Base-by-base conservation (phyloP, 2,113 vertebrate species). In the Eublepharis macularius region DNA sequence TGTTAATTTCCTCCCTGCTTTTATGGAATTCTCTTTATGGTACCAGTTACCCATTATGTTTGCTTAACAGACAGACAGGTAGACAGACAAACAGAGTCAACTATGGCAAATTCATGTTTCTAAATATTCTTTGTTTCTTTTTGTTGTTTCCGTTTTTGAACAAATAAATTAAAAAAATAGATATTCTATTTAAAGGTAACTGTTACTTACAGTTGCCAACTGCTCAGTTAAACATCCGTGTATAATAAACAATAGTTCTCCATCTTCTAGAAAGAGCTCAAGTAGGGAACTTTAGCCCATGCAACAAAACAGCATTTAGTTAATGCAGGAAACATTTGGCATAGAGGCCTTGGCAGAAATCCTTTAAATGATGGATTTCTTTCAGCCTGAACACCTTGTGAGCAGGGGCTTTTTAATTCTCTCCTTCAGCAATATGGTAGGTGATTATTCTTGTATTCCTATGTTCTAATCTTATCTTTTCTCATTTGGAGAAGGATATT, bases 1-100 rank as follows among this genome's bases (percentile, higher is more conserved):
- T 89, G 89, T 92, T 92, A 93, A 94, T 92, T 91, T 91, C 88
- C 84, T 91, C 88, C 82, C 39, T 91, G 81, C 89, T 89, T 89
- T 91, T 95, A 91, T 87, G 85, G 76, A 90, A 85, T 51, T 69
- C 36, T 36, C 72, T 83, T 82, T 87, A 75, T 60, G 21, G 8
- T 85, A 87, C 76, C 86, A 90, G 91, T 92, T 94, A 89, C 90
- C 93, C 89, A 93, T 91, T 85, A 80, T 77, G 86, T 63, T 80
- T 21, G 11, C 32, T 88, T 87, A 82, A 81, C 88, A 92, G n/a
- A n/a, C n/a, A n/a, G n/a, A n/a, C n/a, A n/a, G n/a, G n/a, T n/a
- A n/a, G n/a, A n/a, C n/a, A n/a, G n/a, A 84, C 87, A 94, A 87
- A 82, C 72, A 92, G 45, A 12, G 88, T 41, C 83, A 75, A 32